These are phyloP conservation scores for Cotesia vestalis DNA, from an alignment of 1,140 invertebrate species.

Conservation along the genomic window DNA sequence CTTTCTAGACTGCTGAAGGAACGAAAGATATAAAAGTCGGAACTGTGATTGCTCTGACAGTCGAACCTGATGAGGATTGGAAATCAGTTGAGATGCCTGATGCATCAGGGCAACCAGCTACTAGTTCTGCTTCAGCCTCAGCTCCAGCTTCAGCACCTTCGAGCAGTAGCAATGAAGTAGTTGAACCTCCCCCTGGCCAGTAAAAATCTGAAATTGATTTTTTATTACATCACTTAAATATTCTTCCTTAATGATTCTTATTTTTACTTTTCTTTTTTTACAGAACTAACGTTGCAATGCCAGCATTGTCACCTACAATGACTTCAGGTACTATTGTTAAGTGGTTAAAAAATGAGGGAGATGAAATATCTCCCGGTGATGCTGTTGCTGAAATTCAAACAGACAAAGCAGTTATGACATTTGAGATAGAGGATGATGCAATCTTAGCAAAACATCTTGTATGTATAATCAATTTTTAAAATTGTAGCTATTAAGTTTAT, in stretches of 20 bases:
- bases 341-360: conserved; percentile 98
- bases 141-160: neutral
- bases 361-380: conserved; percentile 80
- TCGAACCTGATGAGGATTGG: conserved; percentile 74
- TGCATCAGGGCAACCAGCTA: conserved; percentile 24
- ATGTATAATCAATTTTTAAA: neutral
- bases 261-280: conserved; percentile 25
- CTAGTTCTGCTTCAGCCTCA: conserved; percentile 20
- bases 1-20: conserved; percentile 66
- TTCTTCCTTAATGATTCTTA: conserved; percentile 1
- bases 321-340: conserved; percentile 94
- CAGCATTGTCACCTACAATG: conserved; percentile 98
- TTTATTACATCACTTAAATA: neutral
- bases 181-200: conserved; percentile 53
- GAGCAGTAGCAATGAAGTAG: neutral
- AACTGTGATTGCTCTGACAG: conserved; percentile 73
- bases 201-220: conserved; percentile 35
- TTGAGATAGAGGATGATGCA: conserved; percentile 98
- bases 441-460: conserved; percentile 91
- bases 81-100: conserved; percentile 64
- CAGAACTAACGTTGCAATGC: conserved; percentile 70
- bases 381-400: conserved; percentile 99
- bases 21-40: conserved; percentile 72
- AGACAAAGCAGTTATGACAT: conserved; percentile 99
- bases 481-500: neutral